Evolutionary conservation across 2,797 vertebrate species (phyloP), one percentile per base, ranked within the genome.

Genomic region (Coregonus sp.): DNA sequence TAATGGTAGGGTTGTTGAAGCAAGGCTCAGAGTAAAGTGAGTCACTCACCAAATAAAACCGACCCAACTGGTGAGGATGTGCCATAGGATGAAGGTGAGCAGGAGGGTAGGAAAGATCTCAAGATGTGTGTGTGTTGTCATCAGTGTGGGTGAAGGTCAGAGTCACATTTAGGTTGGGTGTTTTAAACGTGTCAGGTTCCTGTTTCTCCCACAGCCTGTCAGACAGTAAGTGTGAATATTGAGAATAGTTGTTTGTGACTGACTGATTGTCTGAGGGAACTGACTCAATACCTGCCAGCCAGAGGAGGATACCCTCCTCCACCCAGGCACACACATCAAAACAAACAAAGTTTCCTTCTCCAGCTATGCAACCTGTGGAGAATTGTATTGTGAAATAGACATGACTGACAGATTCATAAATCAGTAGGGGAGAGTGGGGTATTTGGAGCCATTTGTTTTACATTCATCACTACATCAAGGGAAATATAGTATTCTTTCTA

Each of bases 21-120:
- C 25, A 71, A 70, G 4, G 37, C 52, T 75, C 16, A 61, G 73
- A 78, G 81, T 70, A 33, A 76, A 75, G 75, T 81, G 6, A 37
- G 47, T 71, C 20, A 16, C 50, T 72, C 70, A 54, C 9, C 18
- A 6, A n/a, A 59, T n/a, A 59, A 59, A 20, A 59, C 18, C 0
- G 5, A 59, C 12, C 1, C 18, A 59, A 20, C 54, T 59, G 54
- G 1, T 5, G 5, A 47, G 2, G 40, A 47, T 47, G 40, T 47
- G 9, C 40, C 9, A 0, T 47, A 47, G 40, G 40, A 47, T 47
- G 9, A 47, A 40, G 35, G 33, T 31, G 35, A 5, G 31, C 31
- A 33, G 31, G 31, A 33, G 35, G 4, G 5, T 40, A 40, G 37
- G 70, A 56, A 6, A 74, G 73, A 18, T 18, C 47, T 47, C 5